Conservation (phyloP, 2,113 vertebrate species). For the Elachura formosa region DNA sequence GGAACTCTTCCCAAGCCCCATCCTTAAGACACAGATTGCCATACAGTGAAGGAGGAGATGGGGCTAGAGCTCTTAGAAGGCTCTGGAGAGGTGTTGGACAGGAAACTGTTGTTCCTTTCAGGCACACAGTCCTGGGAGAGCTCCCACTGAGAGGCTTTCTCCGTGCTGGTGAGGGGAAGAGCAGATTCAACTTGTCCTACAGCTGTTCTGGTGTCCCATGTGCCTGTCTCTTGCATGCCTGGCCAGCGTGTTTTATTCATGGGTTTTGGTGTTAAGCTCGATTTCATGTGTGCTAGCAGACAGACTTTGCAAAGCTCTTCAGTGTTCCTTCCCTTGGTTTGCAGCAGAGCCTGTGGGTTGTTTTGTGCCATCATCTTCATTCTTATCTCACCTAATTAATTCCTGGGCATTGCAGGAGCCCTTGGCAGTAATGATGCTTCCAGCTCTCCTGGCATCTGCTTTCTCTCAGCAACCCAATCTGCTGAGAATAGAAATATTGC, state of each 20-base stretch:
- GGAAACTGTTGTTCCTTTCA: background rate
- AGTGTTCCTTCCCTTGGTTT: background rate
- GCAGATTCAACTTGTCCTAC: fast-evolving
- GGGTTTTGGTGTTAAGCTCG: background rate
- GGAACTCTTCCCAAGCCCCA: background rate
- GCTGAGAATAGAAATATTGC: background rate
- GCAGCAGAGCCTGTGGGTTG: background rate
- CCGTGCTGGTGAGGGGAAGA: background rate
- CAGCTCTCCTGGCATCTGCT: conserved; percentile 29
- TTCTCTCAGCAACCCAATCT: background rate
- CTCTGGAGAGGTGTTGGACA: background rate
- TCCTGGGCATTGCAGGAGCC: background rate
- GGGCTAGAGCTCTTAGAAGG: background rate
- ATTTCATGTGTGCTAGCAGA: background rate
- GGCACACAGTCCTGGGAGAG: background rate
- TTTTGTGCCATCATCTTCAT: background rate
- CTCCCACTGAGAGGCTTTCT: background rate
- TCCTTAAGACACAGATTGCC: background rate
- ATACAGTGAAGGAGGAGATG: background rate
- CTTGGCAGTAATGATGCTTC: background rate
- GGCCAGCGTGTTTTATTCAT: background rate
- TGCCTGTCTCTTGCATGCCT: background rate
- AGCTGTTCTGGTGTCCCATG: fast-evolving
- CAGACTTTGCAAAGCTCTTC: background rate
- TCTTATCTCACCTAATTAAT: conserved; percentile 17